These are phyloP conservation scores for Eupeodes luniger DNA, from an alignment of 2,888 invertebrate genomes.

Conservation along the genomic window DNA sequence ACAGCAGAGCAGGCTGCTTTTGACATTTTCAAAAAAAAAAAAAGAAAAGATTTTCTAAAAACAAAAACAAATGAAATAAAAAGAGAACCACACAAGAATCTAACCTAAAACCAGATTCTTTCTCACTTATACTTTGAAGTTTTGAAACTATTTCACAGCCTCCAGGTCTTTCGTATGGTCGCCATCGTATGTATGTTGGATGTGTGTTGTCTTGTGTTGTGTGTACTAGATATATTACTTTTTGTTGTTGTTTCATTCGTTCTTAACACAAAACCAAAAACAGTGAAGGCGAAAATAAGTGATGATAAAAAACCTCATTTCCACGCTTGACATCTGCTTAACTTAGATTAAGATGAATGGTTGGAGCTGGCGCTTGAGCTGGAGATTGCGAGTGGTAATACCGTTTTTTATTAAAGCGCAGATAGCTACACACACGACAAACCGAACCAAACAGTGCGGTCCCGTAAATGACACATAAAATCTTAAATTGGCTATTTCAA, in stretches of 20 bases:
- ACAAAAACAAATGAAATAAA: not conserved
- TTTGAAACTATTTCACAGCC: conserved; percentile 19
- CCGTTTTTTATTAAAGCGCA: conserved; percentile 13
- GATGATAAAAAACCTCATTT: conserved; percentile 40
- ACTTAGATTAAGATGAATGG: conserved; percentile 39
- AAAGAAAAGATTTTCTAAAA: not conserved
- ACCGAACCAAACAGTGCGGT: not conserved
- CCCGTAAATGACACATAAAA: conserved; percentile 2
- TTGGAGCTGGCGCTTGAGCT: not conserved
- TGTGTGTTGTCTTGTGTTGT: too few relatives aligned
- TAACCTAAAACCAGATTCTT: conserved; percentile 22
- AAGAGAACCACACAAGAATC: conserved; percentile 26
- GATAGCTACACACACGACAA: not conserved
- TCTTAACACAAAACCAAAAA: not conserved
- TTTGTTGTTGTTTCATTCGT: too few relatives aligned
- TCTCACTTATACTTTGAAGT: conserved; percentile 32
- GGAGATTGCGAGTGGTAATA: conserved; percentile 3
- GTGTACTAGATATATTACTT: too few relatives aligned
- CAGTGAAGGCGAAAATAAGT: conserved; percentile 33
- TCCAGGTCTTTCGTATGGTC: not conserved
- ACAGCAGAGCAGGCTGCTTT: not conserved
- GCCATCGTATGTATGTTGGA: not conserved
- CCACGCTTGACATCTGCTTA: conserved; percentile 60
- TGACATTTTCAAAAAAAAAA: not conserved
- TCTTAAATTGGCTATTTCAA: conserved; percentile 49